Conservation (phyloP, 2,888 invertebrate species). For the Epinotia bilunana region DNA sequence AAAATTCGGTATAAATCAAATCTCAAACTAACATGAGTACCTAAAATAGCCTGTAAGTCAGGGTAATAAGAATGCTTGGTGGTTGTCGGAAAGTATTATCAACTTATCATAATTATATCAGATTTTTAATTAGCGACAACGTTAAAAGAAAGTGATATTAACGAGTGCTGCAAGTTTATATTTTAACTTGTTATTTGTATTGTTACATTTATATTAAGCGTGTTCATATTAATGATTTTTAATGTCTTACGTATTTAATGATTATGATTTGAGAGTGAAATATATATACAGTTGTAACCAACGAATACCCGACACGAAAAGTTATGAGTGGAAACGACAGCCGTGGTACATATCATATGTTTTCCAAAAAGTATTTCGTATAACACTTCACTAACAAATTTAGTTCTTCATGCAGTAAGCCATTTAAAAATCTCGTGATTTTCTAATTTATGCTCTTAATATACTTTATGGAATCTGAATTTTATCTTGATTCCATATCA, state of each 20-base stretch:
- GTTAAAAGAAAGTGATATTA: conserved; percentile 36
- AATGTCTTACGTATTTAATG: background rate
- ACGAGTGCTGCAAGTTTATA: conserved; percentile 16
- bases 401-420: too few species aligned
- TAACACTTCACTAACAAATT: too few species aligned
- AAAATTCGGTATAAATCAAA: conserved; percentile 1
- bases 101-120: background rate
- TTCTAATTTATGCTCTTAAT: too few species aligned
- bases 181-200: conserved; percentile 10
- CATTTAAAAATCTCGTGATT: too few species aligned
- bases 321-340: too few species aligned
- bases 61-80: background rate
- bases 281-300: too few species aligned
- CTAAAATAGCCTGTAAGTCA: conserved; percentile 1
- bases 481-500: too few species aligned
- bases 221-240: conserved; percentile 23
- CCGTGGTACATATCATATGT: too few species aligned
- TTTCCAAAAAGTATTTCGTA: too few species aligned
- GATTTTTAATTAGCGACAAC: conserved; percentile 29
- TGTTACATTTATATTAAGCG: conserved; percentile 26
- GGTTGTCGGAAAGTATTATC: background rate
- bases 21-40: background rate
- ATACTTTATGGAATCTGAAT: too few species aligned
- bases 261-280: background rate
- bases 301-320: too few species aligned